Percentiles rank a stretch among this genome's conserved stretches.
Evolutionary conservation across 2,888 invertebrate species (phyloP).

Genomic region (Nephrotoma appendiculata): DNA sequence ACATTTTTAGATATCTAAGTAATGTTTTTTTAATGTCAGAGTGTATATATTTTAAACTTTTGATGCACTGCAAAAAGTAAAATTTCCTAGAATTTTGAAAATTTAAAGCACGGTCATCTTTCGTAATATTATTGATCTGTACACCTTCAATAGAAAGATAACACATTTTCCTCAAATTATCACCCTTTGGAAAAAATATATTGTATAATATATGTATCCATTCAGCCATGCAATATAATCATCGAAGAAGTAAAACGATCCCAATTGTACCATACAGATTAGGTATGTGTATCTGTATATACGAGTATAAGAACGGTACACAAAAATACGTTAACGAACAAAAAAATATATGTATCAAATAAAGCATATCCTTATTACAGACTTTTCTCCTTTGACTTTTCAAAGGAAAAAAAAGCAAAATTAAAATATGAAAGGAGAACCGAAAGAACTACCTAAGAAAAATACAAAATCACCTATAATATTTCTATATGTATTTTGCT

Average conservation of each 20-base stretch:
- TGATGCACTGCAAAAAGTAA: too few relatives aligned
- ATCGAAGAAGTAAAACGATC: not conserved
- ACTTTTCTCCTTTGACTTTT: not conserved
- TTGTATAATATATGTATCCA: not conserved
- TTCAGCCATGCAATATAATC: not conserved
- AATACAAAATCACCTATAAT: not conserved
- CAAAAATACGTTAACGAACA: not conserved
- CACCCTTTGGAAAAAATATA: not conserved
- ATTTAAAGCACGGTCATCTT: not conserved
- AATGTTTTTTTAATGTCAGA: too few relatives aligned
- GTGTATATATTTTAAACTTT: too few relatives aligned
- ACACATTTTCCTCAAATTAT: not conserved
- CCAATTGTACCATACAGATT: not conserved
- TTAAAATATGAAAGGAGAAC: not conserved
- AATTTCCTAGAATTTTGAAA: not conserved
- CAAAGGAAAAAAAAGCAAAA: not conserved
- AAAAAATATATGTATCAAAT: not conserved
- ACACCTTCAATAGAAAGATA: not conserved
- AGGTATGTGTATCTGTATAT: too few relatives aligned
- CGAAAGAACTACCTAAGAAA: not conserved
- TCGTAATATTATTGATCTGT: not conserved
- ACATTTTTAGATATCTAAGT: too few relatives aligned
- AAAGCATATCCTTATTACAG: not conserved
- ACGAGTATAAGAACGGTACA: not conserved
- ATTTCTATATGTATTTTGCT: not conserved